Conservation (phyloP, 2,113 vertebrate species). For the Odocoileus virginianus region DNA sequence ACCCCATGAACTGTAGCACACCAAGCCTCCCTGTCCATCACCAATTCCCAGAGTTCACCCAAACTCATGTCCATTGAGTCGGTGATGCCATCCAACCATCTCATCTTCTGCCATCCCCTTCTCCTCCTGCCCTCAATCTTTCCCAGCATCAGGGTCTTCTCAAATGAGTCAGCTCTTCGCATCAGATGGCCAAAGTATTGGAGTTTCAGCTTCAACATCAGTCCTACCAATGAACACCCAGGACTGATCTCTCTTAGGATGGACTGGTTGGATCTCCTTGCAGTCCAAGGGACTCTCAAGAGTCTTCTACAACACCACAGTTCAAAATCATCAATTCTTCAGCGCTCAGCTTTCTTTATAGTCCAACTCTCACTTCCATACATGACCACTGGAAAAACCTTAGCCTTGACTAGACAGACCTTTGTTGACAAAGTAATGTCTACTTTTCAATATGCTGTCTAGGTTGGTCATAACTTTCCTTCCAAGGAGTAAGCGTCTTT, state of each 20-base stretch:
- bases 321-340: not conserved
- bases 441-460: not conserved
- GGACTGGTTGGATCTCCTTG: not conserved
- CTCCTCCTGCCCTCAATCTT: not conserved
- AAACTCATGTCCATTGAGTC: not conserved
- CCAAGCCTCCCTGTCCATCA: not conserved
- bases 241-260: not conserved
- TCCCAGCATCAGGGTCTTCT: not conserved
- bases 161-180: fast-evolving
- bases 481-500: not conserved
- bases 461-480: not conserved
- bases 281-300: not conserved
- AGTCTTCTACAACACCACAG: not conserved
- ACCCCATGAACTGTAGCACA: fast-evolving
- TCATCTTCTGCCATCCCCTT: not conserved
- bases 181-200: not conserved
- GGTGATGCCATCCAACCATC: not conserved
- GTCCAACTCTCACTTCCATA: not conserved
- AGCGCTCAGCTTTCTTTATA: fast-evolving
- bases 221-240: not conserved
- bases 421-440: not conserved
- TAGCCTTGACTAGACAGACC: not conserved
- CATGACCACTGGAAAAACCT: not conserved
- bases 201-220: not conserved
- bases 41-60: not conserved